phyloP scores from a whole-genome alignment of 2,888 invertebrate genomes.

The Xestia c-nigrum region DNA sequence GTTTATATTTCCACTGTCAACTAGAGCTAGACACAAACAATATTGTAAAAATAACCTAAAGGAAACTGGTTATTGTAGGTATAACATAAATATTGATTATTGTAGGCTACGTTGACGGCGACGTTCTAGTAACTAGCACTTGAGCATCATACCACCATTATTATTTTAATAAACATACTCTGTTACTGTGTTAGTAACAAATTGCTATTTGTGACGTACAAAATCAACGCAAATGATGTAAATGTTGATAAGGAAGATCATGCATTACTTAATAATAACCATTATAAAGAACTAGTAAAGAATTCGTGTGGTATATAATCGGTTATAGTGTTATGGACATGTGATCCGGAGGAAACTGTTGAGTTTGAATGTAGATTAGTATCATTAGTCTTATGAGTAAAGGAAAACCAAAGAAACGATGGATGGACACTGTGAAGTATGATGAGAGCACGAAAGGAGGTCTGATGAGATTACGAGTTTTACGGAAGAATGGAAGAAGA shows the following conservation, averaged over 20 bases:
- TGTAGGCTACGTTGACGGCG: background rate
- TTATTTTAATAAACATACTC: slow-evolving; percentile 11
- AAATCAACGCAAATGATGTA: slow-evolving; percentile 4
- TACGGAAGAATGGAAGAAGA: no score
- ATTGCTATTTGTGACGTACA: background rate
- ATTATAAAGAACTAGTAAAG: no score
- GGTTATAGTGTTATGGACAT: no score
- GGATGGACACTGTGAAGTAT: no score
- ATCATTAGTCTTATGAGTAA: no score
- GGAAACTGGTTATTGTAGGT: slow-evolving; percentile 38
- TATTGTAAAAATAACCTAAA: slow-evolving; percentile 25
- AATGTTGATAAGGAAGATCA: slow-evolving; percentile 18
- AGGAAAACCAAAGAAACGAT: no score
- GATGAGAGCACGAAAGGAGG: no score
- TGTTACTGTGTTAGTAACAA: background rate
- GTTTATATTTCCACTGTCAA: no score
- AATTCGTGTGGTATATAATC: no score
- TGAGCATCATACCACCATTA: slow-evolving; percentile 4
- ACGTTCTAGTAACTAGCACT: slow-evolving; percentile 7
- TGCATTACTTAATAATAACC: slow-evolving; percentile 19
- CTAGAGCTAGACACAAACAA: background rate
- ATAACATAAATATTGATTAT: slow-evolving; percentile 19
- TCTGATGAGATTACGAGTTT: no score
- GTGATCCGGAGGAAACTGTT: no score
- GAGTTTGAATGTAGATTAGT: no score